Percentiles rank a stretch among this genome's conserved stretches.
Conservation (phyloP, 2,113 vertebrate genomes). For the Ammodytes marinus region DNA sequence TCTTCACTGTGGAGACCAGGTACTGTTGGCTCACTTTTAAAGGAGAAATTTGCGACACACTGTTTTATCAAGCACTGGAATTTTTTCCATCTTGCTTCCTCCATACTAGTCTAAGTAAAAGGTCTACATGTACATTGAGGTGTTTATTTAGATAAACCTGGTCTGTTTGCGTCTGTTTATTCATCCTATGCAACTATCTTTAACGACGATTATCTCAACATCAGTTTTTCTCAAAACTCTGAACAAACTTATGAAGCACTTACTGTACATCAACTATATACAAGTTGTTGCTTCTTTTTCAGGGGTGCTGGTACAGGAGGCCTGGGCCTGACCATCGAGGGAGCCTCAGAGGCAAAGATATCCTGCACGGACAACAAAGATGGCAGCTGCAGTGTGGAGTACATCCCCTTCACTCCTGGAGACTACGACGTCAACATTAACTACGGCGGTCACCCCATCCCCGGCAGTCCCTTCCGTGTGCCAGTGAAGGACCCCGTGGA, state of each 20-base stretch:
- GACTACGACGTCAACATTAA: constrained; percentile 97
- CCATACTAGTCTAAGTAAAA: too few relatives aligned
- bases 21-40: constrained; percentile 41
- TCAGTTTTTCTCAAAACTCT: too few relatives aligned
- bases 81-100: too few relatives aligned
- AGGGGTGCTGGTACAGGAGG: constrained; percentile 96
- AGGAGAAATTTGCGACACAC: neutral
- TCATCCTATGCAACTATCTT: too few relatives aligned
- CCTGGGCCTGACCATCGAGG: constrained; percentile 94
- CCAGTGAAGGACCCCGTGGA: constrained; percentile 92
- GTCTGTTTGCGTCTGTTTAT: too few relatives aligned
- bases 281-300: constrained; percentile 21
- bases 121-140: too few relatives aligned
- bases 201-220: too few relatives aligned
- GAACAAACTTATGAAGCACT: neutral
- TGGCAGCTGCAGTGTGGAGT: constrained; percentile 95
- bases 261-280: neutral
- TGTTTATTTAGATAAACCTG: too few relatives aligned
- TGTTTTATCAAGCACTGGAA: too few relatives aligned
- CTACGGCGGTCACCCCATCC: constrained; percentile 93
- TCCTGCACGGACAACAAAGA: constrained; percentile 98
- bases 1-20: constrained; percentile 93
- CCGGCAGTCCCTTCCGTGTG: constrained; percentile 94
- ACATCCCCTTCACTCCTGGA: constrained; percentile 92
- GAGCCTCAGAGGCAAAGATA: constrained; percentile 97